These are phyloP conservation scores for Calliopsis andreniformis DNA, from an alignment of 1,140 invertebrate genomes.

Conservation along the genomic window DNA sequence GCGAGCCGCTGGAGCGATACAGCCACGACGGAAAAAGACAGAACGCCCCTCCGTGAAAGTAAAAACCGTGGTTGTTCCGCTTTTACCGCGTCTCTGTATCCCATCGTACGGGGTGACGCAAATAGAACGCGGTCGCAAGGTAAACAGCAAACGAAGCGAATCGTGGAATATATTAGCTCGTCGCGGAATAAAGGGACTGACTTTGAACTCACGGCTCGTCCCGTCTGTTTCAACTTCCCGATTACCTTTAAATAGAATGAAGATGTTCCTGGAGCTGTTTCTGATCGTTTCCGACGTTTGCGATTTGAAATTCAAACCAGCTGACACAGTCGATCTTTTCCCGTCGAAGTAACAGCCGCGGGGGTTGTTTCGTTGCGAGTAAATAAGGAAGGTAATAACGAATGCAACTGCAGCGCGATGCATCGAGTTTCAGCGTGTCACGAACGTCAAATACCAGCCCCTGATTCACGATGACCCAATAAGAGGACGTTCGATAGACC, in stretches of 20 bases:
- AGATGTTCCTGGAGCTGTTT: not conserved
- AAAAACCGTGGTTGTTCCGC: slow-evolving; percentile 26
- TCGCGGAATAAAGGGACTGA: not conserved
- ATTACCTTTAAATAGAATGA: not conserved
- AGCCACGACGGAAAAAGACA: not conserved
- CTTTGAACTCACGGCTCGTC: not conserved
- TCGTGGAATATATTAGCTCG: slow-evolving; percentile 3
- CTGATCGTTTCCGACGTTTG: not conserved
- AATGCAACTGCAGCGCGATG: not conserved
- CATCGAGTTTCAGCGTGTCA: not conserved
- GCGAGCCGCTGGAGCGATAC: not conserved
- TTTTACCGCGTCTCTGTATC: slow-evolving; percentile 6
- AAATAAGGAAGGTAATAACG: not conserved
- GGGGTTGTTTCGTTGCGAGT: no score
- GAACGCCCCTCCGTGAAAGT: not conserved
- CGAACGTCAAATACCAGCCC: not conserved
- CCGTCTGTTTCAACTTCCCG: no score
- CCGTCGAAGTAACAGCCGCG: no score
- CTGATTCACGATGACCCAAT: not conserved
- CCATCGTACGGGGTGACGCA: slow-evolving; percentile 13
- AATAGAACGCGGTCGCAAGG: slow-evolving; percentile 37
- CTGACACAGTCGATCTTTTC: not conserved
- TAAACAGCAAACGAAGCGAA: slow-evolving; percentile 27
- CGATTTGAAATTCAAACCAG: no score
- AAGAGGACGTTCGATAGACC: not conserved